A percentile compares a stretch with the other conserved stretches of the same genome.
These are phyloP conservation scores for Cyprichromis sp. DNA, from an alignment of 2,113 vertebrate species.

Conservation along the genomic window DNA sequence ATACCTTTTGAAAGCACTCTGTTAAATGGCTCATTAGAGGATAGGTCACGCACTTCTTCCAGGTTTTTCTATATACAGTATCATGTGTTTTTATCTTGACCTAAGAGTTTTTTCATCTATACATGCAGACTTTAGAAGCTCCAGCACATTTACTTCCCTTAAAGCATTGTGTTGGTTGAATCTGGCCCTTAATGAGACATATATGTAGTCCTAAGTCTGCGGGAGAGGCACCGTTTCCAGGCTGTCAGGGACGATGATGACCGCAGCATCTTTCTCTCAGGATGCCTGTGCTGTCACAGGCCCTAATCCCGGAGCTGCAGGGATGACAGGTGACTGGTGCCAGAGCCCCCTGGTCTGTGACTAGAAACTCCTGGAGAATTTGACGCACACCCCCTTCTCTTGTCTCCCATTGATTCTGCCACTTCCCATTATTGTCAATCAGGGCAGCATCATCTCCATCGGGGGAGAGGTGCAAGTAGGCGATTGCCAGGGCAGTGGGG, in stretches of 20 bases:
- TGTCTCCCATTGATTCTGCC: slow-evolving; percentile 73
- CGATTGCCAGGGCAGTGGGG: slow-evolving; percentile 42
- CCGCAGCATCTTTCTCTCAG: slow-evolving; percentile 35
- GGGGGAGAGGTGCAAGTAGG: slow-evolving; percentile 35
- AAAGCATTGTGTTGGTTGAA: neutral
- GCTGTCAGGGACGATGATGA: slow-evolving; percentile 40
- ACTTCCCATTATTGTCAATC: slow-evolving; percentile 77
- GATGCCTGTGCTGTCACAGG: slow-evolving; percentile 42
- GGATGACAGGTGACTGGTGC: slow-evolving; percentile 67
- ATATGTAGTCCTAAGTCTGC: neutral
- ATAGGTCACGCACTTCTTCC: neutral
- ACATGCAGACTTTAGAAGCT: neutral
- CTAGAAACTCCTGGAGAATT: slow-evolving; percentile 62
- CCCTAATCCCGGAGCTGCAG: slow-evolving; percentile 43
- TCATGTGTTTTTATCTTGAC: neutral
- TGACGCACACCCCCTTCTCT: slow-evolving; percentile 45
- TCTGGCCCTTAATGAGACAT: neutral
- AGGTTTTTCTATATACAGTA: neutral
- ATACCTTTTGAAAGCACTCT: slow-evolving; percentile 29
- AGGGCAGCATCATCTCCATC: slow-evolving; percentile 43
- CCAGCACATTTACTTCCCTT: neutral
- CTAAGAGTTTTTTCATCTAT: neutral
- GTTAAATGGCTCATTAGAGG: slow-evolving; percentile 29
- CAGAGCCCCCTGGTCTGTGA: slow-evolving; percentile 59
- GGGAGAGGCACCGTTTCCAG: slow-evolving; percentile 15